Percentiles rank a stretch among this genome's conserved stretches.
These are phyloP conservation scores for Acanthosepion esculentum DNA, from an alignment of 2,888 invertebrate genomes.

Conservation along the genomic window DNA sequence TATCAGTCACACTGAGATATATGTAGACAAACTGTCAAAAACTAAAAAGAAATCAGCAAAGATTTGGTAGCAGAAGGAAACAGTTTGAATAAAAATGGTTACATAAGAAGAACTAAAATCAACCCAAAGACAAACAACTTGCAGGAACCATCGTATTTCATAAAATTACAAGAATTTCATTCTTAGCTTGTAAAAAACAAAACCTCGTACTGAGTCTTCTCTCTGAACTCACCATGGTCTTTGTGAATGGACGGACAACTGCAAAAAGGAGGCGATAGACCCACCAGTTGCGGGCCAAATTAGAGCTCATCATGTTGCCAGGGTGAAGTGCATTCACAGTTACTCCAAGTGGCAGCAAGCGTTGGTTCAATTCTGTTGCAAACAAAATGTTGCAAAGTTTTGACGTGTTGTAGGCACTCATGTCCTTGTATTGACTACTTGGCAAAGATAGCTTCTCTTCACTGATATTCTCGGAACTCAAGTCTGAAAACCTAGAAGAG, in stretches of 20 bases:
- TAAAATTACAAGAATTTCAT: too few relatives aligned
- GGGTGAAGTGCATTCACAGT: constrained; percentile 70
- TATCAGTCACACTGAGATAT: too few relatives aligned
- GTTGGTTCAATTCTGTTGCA: constrained; percentile 83
- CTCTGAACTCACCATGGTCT: constrained; percentile 85
- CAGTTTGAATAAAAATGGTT: too few relatives aligned
- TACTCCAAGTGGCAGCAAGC: constrained; percentile 60
- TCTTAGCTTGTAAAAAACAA: too few relatives aligned
- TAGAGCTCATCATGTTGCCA: constrained; percentile 87
- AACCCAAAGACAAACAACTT: too few relatives aligned
- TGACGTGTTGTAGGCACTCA: constrained; percentile 89
- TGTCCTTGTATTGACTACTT: constrained; percentile 83
- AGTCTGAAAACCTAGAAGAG: constrained; percentile 68
- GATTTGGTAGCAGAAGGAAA: too few relatives aligned
- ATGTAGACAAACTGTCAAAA: too few relatives aligned
- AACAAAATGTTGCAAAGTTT: constrained; percentile 92
- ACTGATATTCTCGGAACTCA: constrained; percentile 71
- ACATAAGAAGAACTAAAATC: too few relatives aligned
- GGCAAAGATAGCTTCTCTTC: constrained; percentile 81
- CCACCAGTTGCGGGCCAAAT: constrained; percentile 89
- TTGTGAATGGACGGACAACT: constrained; percentile 93
- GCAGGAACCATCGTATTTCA: too few relatives aligned
- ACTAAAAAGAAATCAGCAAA: too few relatives aligned
- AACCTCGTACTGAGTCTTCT: background rate
- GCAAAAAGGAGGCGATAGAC: constrained; percentile 84